phyloP scores from a whole-genome alignment of 2,888 invertebrate species.

The Orthosia gothica region DNA sequence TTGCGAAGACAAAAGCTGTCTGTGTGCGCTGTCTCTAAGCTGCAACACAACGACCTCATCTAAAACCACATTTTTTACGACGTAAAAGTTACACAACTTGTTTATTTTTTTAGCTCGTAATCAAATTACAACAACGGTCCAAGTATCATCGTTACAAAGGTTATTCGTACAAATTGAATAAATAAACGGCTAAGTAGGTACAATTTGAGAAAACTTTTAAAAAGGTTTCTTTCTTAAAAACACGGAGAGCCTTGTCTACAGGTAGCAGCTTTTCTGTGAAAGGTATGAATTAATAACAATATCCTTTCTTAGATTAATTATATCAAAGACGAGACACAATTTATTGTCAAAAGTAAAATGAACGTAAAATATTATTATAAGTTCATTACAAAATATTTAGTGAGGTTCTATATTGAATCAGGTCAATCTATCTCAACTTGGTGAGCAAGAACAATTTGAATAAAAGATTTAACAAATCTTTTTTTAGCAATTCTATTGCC shows the following conservation, averaged over 20 bases:
- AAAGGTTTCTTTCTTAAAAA: constrained; percentile 55
- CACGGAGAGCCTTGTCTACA: constrained; percentile 28
- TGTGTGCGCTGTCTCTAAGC: neutral
- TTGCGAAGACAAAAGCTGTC: no score
- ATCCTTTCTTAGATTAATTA: constrained; percentile 49
- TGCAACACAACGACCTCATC: neutral
- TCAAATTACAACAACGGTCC: constrained; percentile 43
- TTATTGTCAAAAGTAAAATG: constrained; percentile 15
- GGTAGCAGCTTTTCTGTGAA: constrained; percentile 22
- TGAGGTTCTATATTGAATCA: constrained; percentile 25
- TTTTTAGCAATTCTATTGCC: neutral
- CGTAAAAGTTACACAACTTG: constrained; percentile 13
- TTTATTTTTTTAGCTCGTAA: constrained; percentile 36
- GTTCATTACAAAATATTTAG: neutral
- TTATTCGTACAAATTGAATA: constrained; percentile 62
- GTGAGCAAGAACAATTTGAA: constrained; percentile 4
- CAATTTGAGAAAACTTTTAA: constrained; percentile 48
- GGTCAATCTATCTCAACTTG: constrained; percentile 24
- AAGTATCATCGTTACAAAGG: constrained; percentile 50
- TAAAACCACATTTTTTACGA: constrained; percentile 17
- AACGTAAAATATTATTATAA: neutral
- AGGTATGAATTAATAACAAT: constrained; percentile 45
- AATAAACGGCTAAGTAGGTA: constrained; percentile 55
- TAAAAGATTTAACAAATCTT: neutral
- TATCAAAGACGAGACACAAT: constrained; percentile 9